Percentiles rank a stretch among this genome's conserved stretches.
phyloP scores from a whole-genome alignment of 1,140 invertebrate genomes.

The Ridgeia piscesae region DNA sequence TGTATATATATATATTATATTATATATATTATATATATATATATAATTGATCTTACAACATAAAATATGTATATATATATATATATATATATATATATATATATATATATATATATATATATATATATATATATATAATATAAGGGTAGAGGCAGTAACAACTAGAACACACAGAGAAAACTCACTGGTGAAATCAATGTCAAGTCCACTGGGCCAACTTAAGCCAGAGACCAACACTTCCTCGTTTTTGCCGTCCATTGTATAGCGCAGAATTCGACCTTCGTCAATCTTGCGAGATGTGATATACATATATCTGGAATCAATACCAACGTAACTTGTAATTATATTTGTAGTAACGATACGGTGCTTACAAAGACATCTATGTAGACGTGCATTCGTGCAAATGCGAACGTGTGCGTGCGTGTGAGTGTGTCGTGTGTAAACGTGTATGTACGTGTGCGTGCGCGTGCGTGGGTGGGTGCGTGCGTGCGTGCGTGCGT shows the following conservation, averaged over 20 bases:
- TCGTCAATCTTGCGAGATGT: background rate
- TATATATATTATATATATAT: too few relatives aligned
- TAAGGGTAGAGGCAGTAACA: background rate
- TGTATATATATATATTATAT: too few relatives aligned
- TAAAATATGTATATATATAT: background rate
- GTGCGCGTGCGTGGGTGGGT: background rate
- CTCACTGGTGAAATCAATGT: background rate
- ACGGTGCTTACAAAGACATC: background rate
- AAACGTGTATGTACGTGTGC: background rate
- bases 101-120: background rate
- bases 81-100: background rate
- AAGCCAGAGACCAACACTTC: background rate
- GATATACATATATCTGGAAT: background rate
- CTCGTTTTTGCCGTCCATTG: background rate
- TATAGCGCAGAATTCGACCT: background rate
- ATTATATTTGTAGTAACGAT: background rate
- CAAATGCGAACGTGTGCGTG: too few relatives aligned
- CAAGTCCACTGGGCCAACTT: background rate
- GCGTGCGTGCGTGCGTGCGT: background rate
- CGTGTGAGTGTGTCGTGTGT: too few relatives aligned
- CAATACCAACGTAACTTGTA: background rate
- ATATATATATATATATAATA: background rate
- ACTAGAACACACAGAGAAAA: background rate
- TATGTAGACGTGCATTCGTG: too few relatives aligned
- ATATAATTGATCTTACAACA: too few relatives aligned